These are phyloP conservation scores for Oligia latruncula DNA, from an alignment of 2,888 invertebrate genomes.

Conservation along the genomic window DNA sequence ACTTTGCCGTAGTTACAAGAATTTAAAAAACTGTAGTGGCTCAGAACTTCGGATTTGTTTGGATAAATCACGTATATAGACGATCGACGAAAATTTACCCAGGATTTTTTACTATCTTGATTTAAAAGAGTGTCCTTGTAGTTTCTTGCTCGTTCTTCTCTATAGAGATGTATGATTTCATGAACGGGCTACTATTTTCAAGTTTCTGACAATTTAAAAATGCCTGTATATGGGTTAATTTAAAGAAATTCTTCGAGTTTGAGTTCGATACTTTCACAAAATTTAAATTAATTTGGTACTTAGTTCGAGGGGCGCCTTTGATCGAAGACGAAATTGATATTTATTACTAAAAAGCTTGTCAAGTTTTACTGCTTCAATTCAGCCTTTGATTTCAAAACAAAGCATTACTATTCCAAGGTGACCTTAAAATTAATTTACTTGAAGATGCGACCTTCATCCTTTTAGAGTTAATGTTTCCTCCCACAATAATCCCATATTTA, in stretches of 20 bases:
- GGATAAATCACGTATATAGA: not conserved
- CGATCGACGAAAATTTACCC: not conserved
- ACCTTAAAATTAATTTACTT: slow-evolving; percentile 17
- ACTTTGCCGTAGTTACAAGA: not conserved
- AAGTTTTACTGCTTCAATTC: too few relatives aligned
- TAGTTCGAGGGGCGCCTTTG: not conserved
- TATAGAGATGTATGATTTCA: not conserved
- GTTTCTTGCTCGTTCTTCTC: not conserved
- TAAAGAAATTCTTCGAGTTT: too few relatives aligned
- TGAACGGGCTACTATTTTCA: not conserved
- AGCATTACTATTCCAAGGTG: slow-evolving; percentile 37
- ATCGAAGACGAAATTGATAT: not conserved
- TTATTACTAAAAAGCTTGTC: not conserved
- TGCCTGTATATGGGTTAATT: too few relatives aligned
- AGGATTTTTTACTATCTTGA: not conserved
- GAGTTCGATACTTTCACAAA: not conserved
- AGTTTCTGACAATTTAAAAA: not conserved
- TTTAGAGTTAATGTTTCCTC: slow-evolving; percentile 51
- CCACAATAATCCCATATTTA: slow-evolving; percentile 63
- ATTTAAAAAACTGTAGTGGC: not conserved
- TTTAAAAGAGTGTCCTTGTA: not conserved
- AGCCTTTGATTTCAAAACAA: slow-evolving; percentile 9
- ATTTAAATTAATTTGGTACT: not conserved
- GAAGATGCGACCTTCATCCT: slow-evolving; percentile 63
- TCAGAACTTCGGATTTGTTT: too few relatives aligned